A percentile compares a stretch with the other conserved stretches of the same genome.
phyloP scores from a whole-genome alignment of 2,888 invertebrate species.

The Mesochorus sp. region DNA sequence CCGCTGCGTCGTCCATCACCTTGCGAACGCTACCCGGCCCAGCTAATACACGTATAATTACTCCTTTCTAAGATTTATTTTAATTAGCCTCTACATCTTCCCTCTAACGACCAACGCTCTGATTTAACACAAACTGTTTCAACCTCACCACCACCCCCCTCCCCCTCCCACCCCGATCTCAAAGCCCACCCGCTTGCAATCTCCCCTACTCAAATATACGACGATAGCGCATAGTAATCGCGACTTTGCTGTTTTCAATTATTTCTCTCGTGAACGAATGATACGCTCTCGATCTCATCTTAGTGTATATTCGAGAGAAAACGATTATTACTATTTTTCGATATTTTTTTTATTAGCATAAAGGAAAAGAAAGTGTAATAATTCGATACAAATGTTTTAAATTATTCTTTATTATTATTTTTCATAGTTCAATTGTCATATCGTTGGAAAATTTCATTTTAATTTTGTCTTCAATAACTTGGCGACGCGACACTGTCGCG shows the following conservation, averaged over 20 bases:
- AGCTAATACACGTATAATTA: conserved; percentile 82
- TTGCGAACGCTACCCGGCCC: conserved; percentile 71
- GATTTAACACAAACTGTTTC: conserved; percentile 71
- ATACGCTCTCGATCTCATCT: too few species aligned
- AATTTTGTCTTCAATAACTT: too few species aligned
- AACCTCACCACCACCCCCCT: conserved; percentile 57
- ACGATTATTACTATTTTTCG: too few species aligned
- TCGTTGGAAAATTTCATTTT: too few species aligned
- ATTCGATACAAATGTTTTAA: too few species aligned
- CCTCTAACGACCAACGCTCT: conserved; percentile 79
- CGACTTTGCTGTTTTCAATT: conserved; percentile 33
- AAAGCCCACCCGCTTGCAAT: conserved; percentile 60
- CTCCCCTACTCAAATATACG: conserved; percentile 57
- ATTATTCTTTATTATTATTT: too few species aligned
- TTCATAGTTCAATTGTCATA: too few species aligned
- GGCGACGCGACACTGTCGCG: too few species aligned
- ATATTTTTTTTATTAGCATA: too few species aligned
- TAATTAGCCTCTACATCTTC: conserved; percentile 81
- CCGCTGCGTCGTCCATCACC: conserved; percentile 81
- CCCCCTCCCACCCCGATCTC: conserved; percentile 54
- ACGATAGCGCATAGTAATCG: conserved; percentile 47
- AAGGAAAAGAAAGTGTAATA: too few species aligned
- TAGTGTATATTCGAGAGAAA: too few species aligned
- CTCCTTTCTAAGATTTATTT: conserved; percentile 82
- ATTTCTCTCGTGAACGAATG: conserved; percentile 52